Evolutionary conservation across 2,113 vertebrate genomes (phyloP).

Genomic region (Sander lucioperca): DNA sequence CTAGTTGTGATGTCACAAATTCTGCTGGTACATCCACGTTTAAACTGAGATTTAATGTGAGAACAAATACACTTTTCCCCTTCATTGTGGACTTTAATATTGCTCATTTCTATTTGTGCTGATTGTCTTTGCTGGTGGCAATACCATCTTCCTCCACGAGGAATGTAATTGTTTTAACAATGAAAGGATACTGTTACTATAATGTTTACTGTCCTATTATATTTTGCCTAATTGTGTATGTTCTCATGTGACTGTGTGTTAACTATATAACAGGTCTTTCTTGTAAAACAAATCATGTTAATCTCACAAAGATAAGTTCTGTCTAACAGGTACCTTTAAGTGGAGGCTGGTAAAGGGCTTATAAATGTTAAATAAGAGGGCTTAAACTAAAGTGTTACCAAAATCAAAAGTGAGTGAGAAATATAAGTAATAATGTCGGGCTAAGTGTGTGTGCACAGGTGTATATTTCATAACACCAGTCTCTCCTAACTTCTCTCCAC

Average conservation of each 20-base stretch:
- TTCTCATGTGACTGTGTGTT: background rate
- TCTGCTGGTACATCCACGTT: background rate
- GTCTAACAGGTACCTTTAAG: background rate
- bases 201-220: background rate
- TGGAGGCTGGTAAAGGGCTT: background rate
- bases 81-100: background rate
- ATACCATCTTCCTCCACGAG: background rate
- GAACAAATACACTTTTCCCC: background rate
- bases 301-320: background rate
- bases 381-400: background rate
- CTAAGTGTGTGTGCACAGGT: background rate
- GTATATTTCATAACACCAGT: background rate
- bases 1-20: background rate
- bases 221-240: background rate
- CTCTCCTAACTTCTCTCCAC: background rate
- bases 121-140: background rate
- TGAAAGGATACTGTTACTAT: background rate
- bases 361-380: background rate
- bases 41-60: background rate
- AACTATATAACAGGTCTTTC: background rate
- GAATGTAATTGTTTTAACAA: background rate
- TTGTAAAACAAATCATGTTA: background rate
- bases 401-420: background rate
- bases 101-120: conserved; percentile 16
- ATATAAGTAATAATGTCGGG: background rate